Conservation (phyloP, 2,888 invertebrate genomes). For the Leucoptera coffeella region DNA sequence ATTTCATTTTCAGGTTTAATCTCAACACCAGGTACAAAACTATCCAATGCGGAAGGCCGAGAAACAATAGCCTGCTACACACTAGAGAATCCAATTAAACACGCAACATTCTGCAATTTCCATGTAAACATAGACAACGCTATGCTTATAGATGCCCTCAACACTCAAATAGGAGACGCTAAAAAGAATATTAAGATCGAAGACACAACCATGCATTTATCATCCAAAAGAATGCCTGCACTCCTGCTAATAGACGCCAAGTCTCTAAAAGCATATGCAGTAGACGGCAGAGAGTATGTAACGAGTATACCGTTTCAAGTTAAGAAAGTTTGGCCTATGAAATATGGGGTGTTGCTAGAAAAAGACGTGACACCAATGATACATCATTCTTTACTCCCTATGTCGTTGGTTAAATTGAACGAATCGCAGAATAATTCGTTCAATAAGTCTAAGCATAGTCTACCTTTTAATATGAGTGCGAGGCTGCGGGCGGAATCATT, state of each 20-base stretch:
- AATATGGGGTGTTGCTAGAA: conserved; percentile 80
- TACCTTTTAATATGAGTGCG: conserved; percentile 29
- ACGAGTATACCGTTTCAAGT: conserved; percentile 77
- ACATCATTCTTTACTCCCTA: conserved; percentile 22
- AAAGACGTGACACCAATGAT: conserved; percentile 46
- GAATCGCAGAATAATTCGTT: conserved; percentile 30
- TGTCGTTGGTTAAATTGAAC: conserved; percentile 26
- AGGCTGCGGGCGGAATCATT: conserved; percentile 27
- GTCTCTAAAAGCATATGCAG: conserved; percentile 70
- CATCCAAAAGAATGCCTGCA: conserved; percentile 54
- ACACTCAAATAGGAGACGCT: conserved; percentile 39
- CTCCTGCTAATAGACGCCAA: conserved; percentile 70
- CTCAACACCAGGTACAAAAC: conserved; percentile 41
- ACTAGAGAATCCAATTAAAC: conserved; percentile 73
- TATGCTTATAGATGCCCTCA: conserved; percentile 45
- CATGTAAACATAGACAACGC: conserved; percentile 44
- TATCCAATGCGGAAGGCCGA: conserved; percentile 42
- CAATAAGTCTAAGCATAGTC: conserved; percentile 18
- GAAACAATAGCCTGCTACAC: conserved; percentile 69
- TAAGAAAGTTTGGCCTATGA: conserved; percentile 76
- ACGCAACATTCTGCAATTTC: conserved; percentile 69
- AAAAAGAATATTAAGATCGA: conserved; percentile 44
- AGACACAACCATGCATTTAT: conserved; percentile 39
- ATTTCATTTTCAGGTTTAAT: conserved; percentile 31
- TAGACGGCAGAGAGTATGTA: conserved; percentile 76